Conservation (phyloP, 2,113 vertebrate species). For the Notarius lentiginosus region DNA sequence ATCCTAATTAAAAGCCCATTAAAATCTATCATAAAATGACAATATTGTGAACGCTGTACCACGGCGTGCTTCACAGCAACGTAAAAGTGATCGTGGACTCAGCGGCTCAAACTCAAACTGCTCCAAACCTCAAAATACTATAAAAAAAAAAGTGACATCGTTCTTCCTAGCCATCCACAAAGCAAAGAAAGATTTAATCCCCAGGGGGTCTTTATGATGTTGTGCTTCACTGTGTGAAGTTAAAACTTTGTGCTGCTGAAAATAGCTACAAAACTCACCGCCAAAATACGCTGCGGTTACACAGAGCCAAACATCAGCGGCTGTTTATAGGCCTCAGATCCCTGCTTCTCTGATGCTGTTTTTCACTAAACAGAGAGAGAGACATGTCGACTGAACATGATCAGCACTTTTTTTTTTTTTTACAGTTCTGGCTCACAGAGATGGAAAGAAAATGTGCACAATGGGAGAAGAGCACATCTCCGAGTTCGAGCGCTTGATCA, state of each 20-base stretch:
- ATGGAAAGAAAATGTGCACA: background rate
- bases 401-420: background rate
- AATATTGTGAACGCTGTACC: background rate
- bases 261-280: background rate
- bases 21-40: background rate
- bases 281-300: background rate
- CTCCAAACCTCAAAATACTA: background rate
- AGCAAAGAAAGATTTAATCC: background rate
- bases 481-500: constrained; percentile 59
- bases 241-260: background rate
- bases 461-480: background rate
- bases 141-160: background rate
- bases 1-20: background rate
- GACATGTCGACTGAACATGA: background rate
- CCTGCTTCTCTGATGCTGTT: background rate
- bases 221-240: background rate
- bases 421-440: background rate
- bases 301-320: background rate
- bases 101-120: background rate
- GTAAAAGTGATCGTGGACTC: background rate
- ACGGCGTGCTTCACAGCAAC: background rate
- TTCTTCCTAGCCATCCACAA: background rate
- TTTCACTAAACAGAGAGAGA: background rate
- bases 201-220: background rate
- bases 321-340: background rate